Conservation (phyloP, 1,140 invertebrate genomes). For the Macrosteles quadrilineatus region DNA sequence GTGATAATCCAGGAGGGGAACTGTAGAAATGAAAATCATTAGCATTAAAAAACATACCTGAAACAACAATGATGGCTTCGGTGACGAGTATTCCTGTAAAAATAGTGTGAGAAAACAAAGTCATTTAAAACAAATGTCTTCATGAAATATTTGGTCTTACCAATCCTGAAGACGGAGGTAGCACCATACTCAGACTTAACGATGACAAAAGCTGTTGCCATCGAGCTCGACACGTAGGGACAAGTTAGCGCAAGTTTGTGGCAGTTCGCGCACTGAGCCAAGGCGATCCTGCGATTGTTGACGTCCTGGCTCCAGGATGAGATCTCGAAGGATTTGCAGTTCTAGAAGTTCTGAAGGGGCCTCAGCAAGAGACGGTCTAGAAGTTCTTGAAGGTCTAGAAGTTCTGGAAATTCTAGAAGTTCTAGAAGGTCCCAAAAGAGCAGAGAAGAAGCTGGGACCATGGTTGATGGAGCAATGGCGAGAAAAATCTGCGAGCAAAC, state of each 20-base stretch:
- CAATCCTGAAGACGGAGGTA: conserved; percentile 4
- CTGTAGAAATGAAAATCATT: background rate
- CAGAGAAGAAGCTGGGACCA: background rate
- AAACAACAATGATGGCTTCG: background rate
- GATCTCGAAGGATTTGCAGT: no score
- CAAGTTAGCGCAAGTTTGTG: no score
- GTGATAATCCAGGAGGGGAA: background rate
- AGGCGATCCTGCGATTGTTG: no score
- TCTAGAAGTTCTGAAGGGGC: no score
- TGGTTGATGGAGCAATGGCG: background rate
- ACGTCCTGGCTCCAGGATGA: no score
- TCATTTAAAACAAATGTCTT: background rate
- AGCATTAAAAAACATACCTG: background rate
- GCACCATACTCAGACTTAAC: conserved; percentile 18
- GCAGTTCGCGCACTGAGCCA: no score
- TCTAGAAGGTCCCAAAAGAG: background rate
- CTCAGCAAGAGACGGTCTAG: background rate
- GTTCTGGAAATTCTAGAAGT: background rate
- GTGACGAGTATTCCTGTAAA: background rate
- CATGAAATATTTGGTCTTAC: conserved; percentile 18
- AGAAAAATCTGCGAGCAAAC: conserved; percentile 22
- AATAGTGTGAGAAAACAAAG: background rate
- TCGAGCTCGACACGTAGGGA: no score
- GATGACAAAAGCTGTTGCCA: no score
- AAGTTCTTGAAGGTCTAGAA: conserved; percentile 11